Base-by-base conservation (phyloP, 2,113 vertebrate genomes). In the Echinops telfairi region DNA sequence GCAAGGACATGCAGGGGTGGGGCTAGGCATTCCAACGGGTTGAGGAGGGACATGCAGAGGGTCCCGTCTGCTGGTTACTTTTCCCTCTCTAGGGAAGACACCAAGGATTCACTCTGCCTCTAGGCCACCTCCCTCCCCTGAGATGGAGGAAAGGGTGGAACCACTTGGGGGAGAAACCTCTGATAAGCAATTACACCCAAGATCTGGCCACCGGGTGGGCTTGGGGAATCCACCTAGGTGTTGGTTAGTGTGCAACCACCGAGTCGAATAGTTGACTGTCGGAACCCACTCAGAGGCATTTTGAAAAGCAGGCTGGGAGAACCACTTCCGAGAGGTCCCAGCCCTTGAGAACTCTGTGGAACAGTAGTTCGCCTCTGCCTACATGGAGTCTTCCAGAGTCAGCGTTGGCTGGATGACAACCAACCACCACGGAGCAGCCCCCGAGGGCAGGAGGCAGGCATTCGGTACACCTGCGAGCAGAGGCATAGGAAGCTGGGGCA, bases 11-110 rank as follows among this genome's bases (percentile, higher is more conserved):
- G 85, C 36, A 1, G 71, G 92, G 95, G 95, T 95, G 93, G 93
- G 94, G 92, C 29, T 95, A 86, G 82, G 58, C 92, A 96, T 95
- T 96, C 96, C 92, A 81, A n/a, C 83, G 86, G 85, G 76, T 66
- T 94, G 43, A 96, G 94, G 47, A 95, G 90, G 83, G 89, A 43
- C 64, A n/a, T 9, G 12, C 7, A 71, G 82, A 91, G 83, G 38
- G 71, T 16, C 94, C 70, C 36, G 58, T 86, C 83, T 95, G 79
- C 82, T 83, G 75, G 83, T 82, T 91, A 93, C 19, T 89, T 94
- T 94, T 88, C 64, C 19, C 83, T 90, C 91, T 93, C 82, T 79
- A 40, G 17, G 62, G 87, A 76, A 88, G 81, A 94, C 43, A 90
- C 68, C 91, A 94, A 87, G 43, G 58, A 57, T 75, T 95, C 70